These are phyloP conservation scores for Clarias laeviceps DNA, from an alignment of 2,797 vertebrate genomes.

Conservation along the genomic window DNA sequence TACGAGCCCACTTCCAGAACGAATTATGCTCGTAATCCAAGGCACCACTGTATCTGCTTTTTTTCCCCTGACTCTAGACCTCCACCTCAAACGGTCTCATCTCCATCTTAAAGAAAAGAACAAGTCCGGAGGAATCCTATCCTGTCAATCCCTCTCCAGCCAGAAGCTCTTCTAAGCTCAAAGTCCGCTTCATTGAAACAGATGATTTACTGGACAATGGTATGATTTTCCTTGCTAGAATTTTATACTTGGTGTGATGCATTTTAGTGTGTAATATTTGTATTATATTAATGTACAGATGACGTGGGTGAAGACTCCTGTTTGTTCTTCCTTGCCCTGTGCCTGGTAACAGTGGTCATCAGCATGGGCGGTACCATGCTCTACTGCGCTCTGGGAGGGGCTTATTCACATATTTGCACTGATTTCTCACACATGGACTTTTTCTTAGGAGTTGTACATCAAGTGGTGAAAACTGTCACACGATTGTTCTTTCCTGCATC, in stretches of 20 bases:
- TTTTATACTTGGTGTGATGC: neutral
- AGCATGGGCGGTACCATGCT: slow-evolving; percentile 91
- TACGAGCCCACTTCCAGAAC: too few relatives aligned
- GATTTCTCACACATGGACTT: slow-evolving; percentile 90
- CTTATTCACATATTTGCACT: slow-evolving; percentile 86
- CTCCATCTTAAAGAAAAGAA: slow-evolving; percentile 91
- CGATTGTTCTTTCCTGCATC: slow-evolving; percentile 80
- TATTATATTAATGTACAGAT: slow-evolving; percentile 73
- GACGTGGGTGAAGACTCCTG: slow-evolving; percentile 89
- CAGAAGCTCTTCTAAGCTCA: slow-evolving; percentile 80
- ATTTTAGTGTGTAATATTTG: neutral
- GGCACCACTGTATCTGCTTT: too few relatives aligned
- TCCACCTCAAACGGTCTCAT: slow-evolving; percentile 85
- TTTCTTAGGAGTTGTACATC: slow-evolving; percentile 79
- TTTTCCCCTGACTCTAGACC: slow-evolving; percentile 67
- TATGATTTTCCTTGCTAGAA: slow-evolving; percentile 67
- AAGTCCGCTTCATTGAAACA: slow-evolving; percentile 91
- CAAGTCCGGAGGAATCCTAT: slow-evolving; percentile 73
- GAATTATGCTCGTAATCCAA: too few relatives aligned
- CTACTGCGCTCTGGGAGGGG: slow-evolving; percentile 89
- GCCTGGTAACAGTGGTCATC: slow-evolving; percentile 89
- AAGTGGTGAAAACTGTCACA: slow-evolving; percentile 79
- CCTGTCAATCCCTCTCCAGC: slow-evolving; percentile 61
- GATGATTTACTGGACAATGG: slow-evolving; percentile 87
- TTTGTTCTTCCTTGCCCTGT: slow-evolving; percentile 88